Evolutionary conservation across 2,113 vertebrate species (phyloP), one percentile per base, ranked within the genome.

Genomic region (Colinus virginianus): DNA sequence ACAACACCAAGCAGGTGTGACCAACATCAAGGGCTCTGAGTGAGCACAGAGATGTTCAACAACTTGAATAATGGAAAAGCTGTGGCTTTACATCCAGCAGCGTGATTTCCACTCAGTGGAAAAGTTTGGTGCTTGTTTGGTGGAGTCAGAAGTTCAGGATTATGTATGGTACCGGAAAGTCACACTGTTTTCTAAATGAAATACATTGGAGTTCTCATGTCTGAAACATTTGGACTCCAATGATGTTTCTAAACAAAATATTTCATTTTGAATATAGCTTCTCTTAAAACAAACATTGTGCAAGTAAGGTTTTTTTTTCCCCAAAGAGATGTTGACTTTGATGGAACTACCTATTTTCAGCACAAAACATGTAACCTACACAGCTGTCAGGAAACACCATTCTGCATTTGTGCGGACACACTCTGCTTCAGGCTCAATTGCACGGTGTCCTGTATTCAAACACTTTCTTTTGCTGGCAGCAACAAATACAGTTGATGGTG

Each of bases 401-500:
- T 25, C 40, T 13, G 36, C 9, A 1, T 32, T 43, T 70, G 45
- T 1, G 0, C 3, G 25, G 62, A 5, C 14, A 3, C 26, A 3
- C 15, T 1, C 20, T 5, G 30, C 14, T 38, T 34, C 30, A 36
- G 53, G n/a, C 28, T 30, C 15, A 28, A 63, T 56, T 1, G 0
- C 12, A 1, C 28, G 8, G 15, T 5, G 4, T 34, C 62, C 22
- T 9, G 25, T 11, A 14, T 21, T 56, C 19, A 22, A 30, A 42
- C 6, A 1, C 5, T 25, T 13, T 4, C 4, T 25, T 13, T 5
- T 64, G 8, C 18, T 3, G 13, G 19, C 11, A 8, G 1, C 2
- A 4, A n/a, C 10, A 28, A 21, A 2, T 1, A 1, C 0, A 10
- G 28, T 0, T 25, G 5, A 18, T 8, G 45, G 26, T 36, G 3